phyloP scores from a whole-genome alignment of 2,888 invertebrate genomes.

The Chaetogeoica ovagalla region DNA sequence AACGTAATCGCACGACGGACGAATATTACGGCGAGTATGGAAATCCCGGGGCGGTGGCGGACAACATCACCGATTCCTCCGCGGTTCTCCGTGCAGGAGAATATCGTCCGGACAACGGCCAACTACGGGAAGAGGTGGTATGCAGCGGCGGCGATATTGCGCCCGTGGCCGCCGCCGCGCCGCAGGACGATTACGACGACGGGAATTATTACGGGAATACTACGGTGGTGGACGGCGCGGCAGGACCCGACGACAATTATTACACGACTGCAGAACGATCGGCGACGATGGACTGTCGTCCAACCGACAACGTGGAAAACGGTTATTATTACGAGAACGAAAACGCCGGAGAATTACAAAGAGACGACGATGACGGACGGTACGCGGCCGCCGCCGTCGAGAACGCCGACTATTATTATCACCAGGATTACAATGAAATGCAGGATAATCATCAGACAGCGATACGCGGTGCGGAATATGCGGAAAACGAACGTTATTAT shows the following conservation, averaged over 20 bases:
- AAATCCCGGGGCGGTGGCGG: not conserved
- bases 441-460: not conserved
- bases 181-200: not conserved
- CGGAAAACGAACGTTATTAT: not conserved
- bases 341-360: not conserved
- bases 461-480: not conserved
- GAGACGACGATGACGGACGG: not conserved
- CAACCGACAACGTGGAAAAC: no score
- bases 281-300: no score
- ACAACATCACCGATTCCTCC: not conserved
- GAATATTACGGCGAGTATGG: constrained; percentile 4
- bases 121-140: no score
- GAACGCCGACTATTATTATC: constrained; percentile 29
- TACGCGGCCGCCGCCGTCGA: no score
- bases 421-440: not conserved
- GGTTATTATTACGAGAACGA: constrained; percentile 4
- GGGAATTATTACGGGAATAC: constrained; percentile 20
- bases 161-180: no score
- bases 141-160: no score
- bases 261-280: not conserved
- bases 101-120: no score
- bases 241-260: constrained; percentile 17
- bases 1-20: not conserved
- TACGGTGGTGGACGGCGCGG: not conserved
- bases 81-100: no score